Evolutionary conservation across 2,797 vertebrate genomes (phyloP).

Genomic region (Lophura swinhoii): DNA sequence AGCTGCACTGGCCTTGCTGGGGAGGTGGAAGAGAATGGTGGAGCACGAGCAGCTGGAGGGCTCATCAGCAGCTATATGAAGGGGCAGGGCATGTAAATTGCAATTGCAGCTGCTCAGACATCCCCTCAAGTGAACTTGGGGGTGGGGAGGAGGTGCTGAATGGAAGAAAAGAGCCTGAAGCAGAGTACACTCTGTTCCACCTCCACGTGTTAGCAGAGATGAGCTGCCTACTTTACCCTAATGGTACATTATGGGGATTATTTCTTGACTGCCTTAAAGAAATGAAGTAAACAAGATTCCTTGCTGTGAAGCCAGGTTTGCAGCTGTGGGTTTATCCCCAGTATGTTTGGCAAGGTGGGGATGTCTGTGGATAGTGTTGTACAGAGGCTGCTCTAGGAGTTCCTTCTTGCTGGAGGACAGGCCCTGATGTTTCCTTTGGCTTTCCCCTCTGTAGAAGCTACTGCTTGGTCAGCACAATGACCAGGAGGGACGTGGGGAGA

Average conservation of each 20-base stretch:
- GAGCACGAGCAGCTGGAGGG: neutral
- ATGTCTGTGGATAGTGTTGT: neutral
- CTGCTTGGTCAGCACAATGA: accelerated
- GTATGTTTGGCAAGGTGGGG: neutral
- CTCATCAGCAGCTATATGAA: neutral
- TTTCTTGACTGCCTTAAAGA: neutral
- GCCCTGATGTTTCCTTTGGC: neutral
- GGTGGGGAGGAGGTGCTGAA: neutral
- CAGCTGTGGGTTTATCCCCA: neutral
- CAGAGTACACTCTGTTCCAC: neutral
- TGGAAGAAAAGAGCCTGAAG: neutral
- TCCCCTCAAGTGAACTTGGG: neutral
- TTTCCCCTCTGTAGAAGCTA: neutral
- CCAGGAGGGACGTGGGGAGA: neutral
- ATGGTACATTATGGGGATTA: no score
- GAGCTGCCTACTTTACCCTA: neutral
- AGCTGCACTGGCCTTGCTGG: neutral
- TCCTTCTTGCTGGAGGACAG: neutral
- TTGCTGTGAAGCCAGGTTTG: neutral
- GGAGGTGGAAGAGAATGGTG: neutral
- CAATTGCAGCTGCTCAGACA: accelerated
- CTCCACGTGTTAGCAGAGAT: neutral
- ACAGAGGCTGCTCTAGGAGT: neutral
- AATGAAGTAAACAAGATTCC: neutral
- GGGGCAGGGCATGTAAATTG: neutral